Base-by-base conservation (phyloP, 2,888 invertebrate genomes). In the Creontiades dilutus region DNA sequence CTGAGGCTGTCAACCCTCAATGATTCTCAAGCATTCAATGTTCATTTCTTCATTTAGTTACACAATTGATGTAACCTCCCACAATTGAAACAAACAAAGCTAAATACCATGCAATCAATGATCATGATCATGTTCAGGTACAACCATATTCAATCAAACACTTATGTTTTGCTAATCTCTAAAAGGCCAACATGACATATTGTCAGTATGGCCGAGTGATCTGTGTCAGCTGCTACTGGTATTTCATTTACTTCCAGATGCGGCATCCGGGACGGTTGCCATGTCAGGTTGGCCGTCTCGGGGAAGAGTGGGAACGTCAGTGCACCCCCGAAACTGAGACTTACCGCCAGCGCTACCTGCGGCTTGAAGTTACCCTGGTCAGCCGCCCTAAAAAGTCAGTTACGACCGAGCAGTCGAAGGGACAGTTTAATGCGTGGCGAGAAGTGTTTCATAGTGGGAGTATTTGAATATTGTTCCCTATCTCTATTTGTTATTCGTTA, bases 201-300 rank as follows among this genome's bases (percentile, higher is more conserved):
- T 85, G 85, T 57, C 57, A 85, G 81, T 46, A 13, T 46, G 81
- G 81, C 81, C 81, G 81, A 81, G 81, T 81, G 81, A n/a, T 46
- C 16, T n/a, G 11, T 28, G 76, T 23, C 81, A 81, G 47, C 14
- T 85, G 3, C 85, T 85, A 7, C 85, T 48, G 19, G 46, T 23
- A 23, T 85, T 13, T 55, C 57, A 14, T 11, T 28, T 76, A 13
- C 37, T 81, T 81, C 13, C 81, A 81, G 81, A 47, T 46, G 47
- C 46, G 81, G 81, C 81, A 81, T 81, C 81, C 81, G 81, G 81
- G 81, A 46, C 81, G 81, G 46, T 47, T 81, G 81, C 81, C 81
- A 81, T 81, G 81, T 81, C 81, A 81, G 81, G 81, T 81, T 81
- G 81, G 81, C 81, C 81, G 81, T 81, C 47, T 81, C 81, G 81